Percentiles rank a stretch among this genome's conserved stretches.
These are phyloP conservation scores for Sycophila sp. DNA, from an alignment of 1,140 invertebrate species.

Conservation along the genomic window DNA sequence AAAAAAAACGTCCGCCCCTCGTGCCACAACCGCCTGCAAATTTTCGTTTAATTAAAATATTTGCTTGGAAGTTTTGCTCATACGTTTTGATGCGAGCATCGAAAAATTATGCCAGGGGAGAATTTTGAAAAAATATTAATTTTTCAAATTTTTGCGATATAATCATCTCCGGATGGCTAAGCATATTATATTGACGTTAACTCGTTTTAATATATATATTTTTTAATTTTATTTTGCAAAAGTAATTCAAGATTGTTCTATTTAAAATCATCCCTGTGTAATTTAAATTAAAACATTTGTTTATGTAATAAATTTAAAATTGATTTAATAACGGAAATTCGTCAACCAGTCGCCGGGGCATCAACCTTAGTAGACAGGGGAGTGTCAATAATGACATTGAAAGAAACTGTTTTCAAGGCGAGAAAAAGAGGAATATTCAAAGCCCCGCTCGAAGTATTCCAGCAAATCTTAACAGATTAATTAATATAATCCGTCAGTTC, in stretches of 20 bases:
- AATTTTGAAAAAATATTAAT: not conserved
- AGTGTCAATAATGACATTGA: conserved; percentile 22
- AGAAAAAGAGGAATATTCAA: not conserved
- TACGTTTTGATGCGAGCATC: not conserved
- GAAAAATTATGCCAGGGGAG: not conserved
- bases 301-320: not conserved
- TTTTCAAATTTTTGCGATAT: too few relatives aligned
- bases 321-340: not conserved
- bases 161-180: too few relatives aligned
- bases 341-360: not conserved
- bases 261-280: too few relatives aligned
- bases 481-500: conserved; percentile 38
- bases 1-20: conserved; percentile 42
- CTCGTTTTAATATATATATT: too few relatives aligned
- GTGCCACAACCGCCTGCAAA: conserved; percentile 42
- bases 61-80: conserved; percentile 30
- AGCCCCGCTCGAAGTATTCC: not conserved
- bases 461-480: conserved; percentile 39
- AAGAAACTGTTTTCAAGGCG: conserved; percentile 4
- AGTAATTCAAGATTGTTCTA: too few relatives aligned
- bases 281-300: not conserved
- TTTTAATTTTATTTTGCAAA: too few relatives aligned
- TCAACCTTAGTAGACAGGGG: not conserved
- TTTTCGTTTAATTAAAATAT: conserved; percentile 55
- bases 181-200: too few relatives aligned